Percentiles rank a stretch among this genome's conserved stretches.
phyloP scores from a whole-genome alignment of 2,888 invertebrate species.

The Eupsilia transversa region DNA sequence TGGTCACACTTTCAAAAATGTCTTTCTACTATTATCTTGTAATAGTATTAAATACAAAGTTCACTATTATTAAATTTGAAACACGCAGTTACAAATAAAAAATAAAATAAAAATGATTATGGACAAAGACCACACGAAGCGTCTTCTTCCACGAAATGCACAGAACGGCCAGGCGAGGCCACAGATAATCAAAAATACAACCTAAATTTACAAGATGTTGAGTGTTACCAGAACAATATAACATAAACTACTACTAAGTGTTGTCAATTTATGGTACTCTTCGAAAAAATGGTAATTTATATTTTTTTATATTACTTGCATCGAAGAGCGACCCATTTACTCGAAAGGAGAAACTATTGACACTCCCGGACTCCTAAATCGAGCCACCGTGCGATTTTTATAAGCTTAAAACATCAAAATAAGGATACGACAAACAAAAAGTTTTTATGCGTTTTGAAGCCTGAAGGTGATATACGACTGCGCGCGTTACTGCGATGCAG shows the following conservation, averaged over 20 bases:
- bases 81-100: constrained; percentile 81
- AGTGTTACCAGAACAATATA: constrained; percentile 61
- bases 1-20: constrained; percentile 76
- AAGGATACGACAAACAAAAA: neutral
- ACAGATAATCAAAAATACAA: constrained; percentile 55
- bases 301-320: neutral
- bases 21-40: constrained; percentile 78
- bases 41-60: constrained; percentile 77
- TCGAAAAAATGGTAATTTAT: constrained; percentile 8
- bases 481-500: too few species aligned
- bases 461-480: neutral
- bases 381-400: neutral
- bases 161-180: constrained; percentile 50
- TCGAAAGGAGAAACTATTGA: neutral
- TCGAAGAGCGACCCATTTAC: neutral
- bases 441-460: neutral
- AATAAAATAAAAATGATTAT: constrained; percentile 86
- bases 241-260: constrained; percentile 42
- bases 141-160: constrained; percentile 86
- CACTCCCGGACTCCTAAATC: neutral
- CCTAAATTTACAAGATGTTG: constrained; percentile 15
- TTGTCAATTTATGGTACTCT: constrained; percentile 6
- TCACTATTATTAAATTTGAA: constrained; percentile 76
- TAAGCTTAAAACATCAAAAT: neutral
- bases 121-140: constrained; percentile 85